Percentiles rank a stretch among this genome's conserved stretches.
These are phyloP conservation scores for Pachydiplax longipennis DNA, from an alignment of 2,888 invertebrate genomes.

Conservation along the genomic window DNA sequence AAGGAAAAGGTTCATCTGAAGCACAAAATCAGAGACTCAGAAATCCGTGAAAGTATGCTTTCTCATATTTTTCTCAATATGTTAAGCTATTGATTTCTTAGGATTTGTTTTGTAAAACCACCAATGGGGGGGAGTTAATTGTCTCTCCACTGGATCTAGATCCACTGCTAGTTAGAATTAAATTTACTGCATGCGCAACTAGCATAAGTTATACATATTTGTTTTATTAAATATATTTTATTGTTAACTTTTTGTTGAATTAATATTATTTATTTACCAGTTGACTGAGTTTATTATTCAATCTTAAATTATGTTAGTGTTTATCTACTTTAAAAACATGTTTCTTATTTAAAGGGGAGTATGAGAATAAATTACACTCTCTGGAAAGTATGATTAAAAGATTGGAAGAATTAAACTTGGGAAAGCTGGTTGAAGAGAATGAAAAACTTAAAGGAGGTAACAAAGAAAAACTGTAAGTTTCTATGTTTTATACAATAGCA, in stretches of 20 bases:
- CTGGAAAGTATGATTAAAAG: constrained; percentile 60
- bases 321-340: too few relatives aligned
- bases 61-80: neutral
- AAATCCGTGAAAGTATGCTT: constrained; percentile 58
- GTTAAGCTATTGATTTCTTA: too few relatives aligned
- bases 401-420: constrained; percentile 58
- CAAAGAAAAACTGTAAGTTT: neutral
- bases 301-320: neutral
- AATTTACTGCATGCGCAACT: too few relatives aligned
- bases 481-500: neutral
- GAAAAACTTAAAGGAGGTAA: constrained; percentile 58
- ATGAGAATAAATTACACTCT: constrained; percentile 56
- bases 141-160: too few relatives aligned
- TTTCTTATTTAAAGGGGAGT: constrained; percentile 31
- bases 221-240: too few relatives aligned
- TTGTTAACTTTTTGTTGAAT: too few relatives aligned
- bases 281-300: too few relatives aligned
- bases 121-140: too few relatives aligned
- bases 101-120: neutral
- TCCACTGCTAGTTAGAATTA: too few relatives aligned
- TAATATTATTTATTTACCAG: too few relatives aligned
- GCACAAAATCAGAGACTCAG: constrained; percentile 57
- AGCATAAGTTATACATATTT: too few relatives aligned
- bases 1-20: constrained; percentile 56
- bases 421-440: constrained; percentile 60